These are phyloP conservation scores for Eidolon helvum DNA, from an alignment of 2,113 vertebrate species.

Conservation along the genomic window DNA sequence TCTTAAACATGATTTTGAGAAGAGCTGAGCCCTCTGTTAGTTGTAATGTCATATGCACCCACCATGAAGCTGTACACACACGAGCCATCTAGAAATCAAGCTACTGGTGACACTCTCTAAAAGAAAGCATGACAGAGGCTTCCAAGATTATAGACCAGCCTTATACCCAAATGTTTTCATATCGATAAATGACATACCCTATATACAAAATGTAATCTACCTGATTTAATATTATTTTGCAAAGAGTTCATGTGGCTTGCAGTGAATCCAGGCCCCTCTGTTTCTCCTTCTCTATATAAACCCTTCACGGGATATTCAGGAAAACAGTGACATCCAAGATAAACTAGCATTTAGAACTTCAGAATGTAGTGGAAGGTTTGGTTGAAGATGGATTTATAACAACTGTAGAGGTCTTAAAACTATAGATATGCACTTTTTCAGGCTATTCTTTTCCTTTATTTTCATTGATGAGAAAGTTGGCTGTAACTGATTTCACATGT, in stretches of 20 bases:
- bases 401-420: neutral
- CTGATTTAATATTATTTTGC: neutral
- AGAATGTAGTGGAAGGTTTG: neutral
- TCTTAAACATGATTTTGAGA: slow-evolving; percentile 7
- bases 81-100: neutral
- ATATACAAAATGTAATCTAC: neutral
- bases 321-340: neutral
- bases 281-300: neutral
- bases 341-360: neutral
- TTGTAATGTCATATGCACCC: neutral
- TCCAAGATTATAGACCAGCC: neutral
- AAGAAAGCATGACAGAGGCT: neutral
- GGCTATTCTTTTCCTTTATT: neutral
- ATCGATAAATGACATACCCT: neutral
- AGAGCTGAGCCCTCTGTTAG: neutral
- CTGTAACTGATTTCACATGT: neutral
- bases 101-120: neutral
- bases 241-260: neutral
- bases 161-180: neutral
- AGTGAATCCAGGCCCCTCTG: neutral
- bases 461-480: neutral
- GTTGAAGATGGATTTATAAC: neutral
- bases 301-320: neutral
- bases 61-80: neutral
- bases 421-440: neutral